Evolutionary conservation across 2,888 invertebrate species (phyloP).

Genomic region (Melinaea marsaeus): DNA sequence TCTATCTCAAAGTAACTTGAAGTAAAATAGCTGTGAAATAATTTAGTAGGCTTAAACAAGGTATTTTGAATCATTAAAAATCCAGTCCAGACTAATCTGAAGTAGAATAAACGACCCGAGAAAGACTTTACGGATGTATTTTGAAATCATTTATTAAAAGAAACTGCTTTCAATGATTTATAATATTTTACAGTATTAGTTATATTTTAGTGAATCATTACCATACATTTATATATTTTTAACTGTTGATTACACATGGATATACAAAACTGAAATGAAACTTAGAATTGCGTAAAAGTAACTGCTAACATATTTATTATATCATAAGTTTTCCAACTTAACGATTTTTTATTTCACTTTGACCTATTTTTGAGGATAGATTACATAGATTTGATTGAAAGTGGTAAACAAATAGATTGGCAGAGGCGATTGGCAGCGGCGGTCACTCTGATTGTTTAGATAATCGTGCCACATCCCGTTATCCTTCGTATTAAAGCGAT

Average conservation of each 20-base stretch:
- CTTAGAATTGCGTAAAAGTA: background rate
- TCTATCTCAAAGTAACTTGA: constrained; percentile 17
- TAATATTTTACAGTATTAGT: background rate
- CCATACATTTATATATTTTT: too few relatives aligned
- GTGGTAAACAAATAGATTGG: constrained; percentile 2
- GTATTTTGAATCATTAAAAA: constrained; percentile 29
- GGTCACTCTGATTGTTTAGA: constrained; percentile 50
- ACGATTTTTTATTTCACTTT: background rate
- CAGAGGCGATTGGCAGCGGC: constrained; percentile 16
- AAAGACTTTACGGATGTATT: constrained; percentile 21
- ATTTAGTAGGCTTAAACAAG: constrained; percentile 29
- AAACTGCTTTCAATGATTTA: constrained; percentile 2
- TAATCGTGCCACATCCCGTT: constrained; percentile 52
- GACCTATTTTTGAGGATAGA: background rate
- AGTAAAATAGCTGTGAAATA: constrained; percentile 23
- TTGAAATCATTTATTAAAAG: constrained; percentile 19
- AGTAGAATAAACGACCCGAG: constrained; percentile 28
- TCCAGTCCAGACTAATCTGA: constrained; percentile 26
- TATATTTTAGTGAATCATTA: background rate
- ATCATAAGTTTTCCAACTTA: background rate
- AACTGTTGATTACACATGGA: too few relatives aligned
- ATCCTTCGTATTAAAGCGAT: constrained; percentile 46
- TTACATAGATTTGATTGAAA: constrained; percentile 6
- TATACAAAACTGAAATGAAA: too few relatives aligned
- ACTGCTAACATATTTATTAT: background rate